Evolutionary conservation across 2,888 invertebrate species (phyloP).

Genomic region (Drosophila rellima): DNA sequence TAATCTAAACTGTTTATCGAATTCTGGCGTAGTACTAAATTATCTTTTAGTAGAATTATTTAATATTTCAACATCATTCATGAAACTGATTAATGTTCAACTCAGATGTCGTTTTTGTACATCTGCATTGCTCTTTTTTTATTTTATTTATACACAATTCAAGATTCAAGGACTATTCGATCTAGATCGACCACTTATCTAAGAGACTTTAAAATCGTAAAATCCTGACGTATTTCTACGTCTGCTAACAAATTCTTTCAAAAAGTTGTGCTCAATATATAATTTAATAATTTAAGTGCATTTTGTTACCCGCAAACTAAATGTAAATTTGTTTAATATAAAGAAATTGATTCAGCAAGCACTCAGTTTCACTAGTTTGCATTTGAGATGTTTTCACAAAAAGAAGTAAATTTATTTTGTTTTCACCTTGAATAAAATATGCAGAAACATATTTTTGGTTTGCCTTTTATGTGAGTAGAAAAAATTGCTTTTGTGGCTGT

Average conservation of each 20-base stretch:
- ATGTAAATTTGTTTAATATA: slow-evolving; percentile 6
- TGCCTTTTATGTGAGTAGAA: background rate
- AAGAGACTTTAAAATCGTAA: background rate
- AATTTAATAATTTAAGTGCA: slow-evolving; percentile 4
- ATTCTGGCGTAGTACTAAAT: too few relatives aligned
- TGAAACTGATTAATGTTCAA: too few relatives aligned
- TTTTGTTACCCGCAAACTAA: background rate
- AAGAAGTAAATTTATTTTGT: slow-evolving; percentile 30
- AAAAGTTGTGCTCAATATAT: slow-evolving; percentile 1
- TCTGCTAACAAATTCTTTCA: background rate
- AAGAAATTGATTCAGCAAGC: slow-evolving; percentile 13
- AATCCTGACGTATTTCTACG: background rate
- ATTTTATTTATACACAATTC: too few relatives aligned
- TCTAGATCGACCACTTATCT: background rate
- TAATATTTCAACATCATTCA: too few relatives aligned
- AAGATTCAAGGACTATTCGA: too few relatives aligned
- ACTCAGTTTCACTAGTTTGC: slow-evolving; percentile 47
- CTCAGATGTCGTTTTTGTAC: too few relatives aligned
- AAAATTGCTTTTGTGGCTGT: background rate
- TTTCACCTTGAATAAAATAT: slow-evolving; percentile 21
- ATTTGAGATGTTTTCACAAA: slow-evolving; percentile 49
- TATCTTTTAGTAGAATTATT: too few relatives aligned
- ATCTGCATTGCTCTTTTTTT: too few relatives aligned
- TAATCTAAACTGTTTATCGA: too few relatives aligned
- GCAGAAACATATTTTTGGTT: slow-evolving; percentile 9